These are phyloP conservation scores for Lamellibrachia satsuma DNA, from an alignment of 2,888 invertebrate genomes.

Conservation along the genomic window DNA sequence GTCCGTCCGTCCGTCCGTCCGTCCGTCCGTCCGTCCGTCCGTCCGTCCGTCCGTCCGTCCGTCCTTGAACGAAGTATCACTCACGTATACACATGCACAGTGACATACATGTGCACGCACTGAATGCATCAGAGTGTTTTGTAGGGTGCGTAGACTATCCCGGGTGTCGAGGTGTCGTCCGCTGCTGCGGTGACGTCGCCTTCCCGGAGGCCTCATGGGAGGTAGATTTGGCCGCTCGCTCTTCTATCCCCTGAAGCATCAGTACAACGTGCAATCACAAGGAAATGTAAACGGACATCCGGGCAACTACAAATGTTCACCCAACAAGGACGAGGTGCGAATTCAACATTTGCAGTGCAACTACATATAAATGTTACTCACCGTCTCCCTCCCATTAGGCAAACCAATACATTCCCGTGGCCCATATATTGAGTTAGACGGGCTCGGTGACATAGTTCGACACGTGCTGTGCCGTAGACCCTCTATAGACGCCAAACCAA, in stretches of 20 bases:
- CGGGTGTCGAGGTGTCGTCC: background rate
- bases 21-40: too few relatives aligned
- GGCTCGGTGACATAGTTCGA: too few relatives aligned
- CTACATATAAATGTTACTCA: background rate
- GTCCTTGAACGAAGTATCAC: background rate
- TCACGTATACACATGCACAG: background rate
- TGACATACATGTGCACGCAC: background rate
- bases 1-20: too few relatives aligned
- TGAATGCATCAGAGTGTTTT: background rate
- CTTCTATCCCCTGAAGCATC: background rate
- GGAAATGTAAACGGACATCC: background rate
- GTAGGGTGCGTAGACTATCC: background rate
- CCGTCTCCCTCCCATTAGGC: background rate
- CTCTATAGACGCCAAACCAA: too few relatives aligned
- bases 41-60: too few relatives aligned
- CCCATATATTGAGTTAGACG: too few relatives aligned
- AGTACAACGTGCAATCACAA: background rate
- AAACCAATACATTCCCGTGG: background rate
- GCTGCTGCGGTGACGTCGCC: background rate
- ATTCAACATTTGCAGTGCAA: background rate
- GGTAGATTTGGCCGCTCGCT: background rate
- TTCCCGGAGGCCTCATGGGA: background rate
- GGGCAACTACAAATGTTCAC: background rate
- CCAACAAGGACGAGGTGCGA: background rate
- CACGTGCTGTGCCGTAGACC: too few relatives aligned